phyloP scores from a whole-genome alignment of 2,113 vertebrate species.

The Spea multiplicata region DNA sequence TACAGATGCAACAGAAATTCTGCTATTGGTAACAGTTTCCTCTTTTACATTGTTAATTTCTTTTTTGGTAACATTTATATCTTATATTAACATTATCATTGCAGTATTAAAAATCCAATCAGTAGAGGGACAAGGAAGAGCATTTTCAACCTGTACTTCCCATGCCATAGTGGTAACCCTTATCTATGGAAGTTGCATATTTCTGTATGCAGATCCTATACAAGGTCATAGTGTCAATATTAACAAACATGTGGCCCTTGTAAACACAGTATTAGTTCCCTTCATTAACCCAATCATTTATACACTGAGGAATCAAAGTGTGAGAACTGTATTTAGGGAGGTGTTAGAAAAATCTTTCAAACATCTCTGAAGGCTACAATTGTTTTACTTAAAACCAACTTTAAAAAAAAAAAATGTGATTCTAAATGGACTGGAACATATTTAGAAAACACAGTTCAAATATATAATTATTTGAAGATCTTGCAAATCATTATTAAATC shows the following conservation, averaged over 20 bases:
- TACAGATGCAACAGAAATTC: constrained; percentile 45
- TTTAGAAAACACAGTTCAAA: too few relatives aligned
- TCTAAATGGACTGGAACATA: too few relatives aligned
- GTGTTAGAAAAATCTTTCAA: constrained; percentile 43
- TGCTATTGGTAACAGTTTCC: constrained; percentile 44
- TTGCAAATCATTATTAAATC: too few relatives aligned
- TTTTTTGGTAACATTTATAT: constrained; percentile 39
- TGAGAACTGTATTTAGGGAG: too few relatives aligned
- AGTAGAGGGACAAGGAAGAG: constrained; percentile 41
- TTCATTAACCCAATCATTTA: constrained; percentile 54
- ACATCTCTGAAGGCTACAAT: too few relatives aligned
- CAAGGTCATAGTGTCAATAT: constrained; percentile 39
- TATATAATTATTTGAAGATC: too few relatives aligned
- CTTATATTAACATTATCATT: constrained; percentile 48
- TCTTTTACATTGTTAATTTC: constrained; percentile 47
- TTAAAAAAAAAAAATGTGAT: too few relatives aligned
- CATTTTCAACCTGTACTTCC: constrained; percentile 52
- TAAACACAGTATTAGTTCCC: constrained; percentile 55
- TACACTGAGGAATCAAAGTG: constrained; percentile 52
- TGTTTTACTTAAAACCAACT: too few relatives aligned
- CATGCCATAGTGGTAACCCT: constrained; percentile 55
- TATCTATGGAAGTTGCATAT: constrained; percentile 58
- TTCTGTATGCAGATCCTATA: constrained; percentile 55
- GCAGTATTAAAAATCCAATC: constrained; percentile 42
- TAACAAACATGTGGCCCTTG: constrained; percentile 52